Percentiles rank a stretch among this genome's conserved stretches.
phyloP scores from a whole-genome alignment of 2,888 invertebrate genomes.

The Agonopterix subpropinquella region DNA sequence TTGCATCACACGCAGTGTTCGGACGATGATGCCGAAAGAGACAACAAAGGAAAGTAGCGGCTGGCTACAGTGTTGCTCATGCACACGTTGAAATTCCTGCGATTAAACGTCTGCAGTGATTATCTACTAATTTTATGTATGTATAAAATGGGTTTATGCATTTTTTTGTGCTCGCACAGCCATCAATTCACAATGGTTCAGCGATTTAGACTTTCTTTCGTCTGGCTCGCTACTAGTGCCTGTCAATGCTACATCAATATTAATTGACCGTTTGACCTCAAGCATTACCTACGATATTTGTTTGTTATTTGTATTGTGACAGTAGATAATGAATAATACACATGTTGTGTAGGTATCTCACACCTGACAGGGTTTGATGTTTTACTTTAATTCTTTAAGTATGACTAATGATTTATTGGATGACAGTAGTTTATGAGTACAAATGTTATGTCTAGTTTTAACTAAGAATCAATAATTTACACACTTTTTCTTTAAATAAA shows the following conservation, averaged over 20 bases:
- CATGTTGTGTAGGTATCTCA: neutral
- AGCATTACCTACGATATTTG: conserved; percentile 26
- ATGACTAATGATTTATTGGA: too few species aligned
- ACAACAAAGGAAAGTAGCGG: conserved; percentile 41
- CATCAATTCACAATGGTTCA: conserved; percentile 11
- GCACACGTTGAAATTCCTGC: conserved; percentile 16
- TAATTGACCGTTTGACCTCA: conserved; percentile 44
- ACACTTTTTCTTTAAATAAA: too few species aligned
- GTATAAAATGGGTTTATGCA: conserved; percentile 6
- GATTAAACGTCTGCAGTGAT: conserved; percentile 11
- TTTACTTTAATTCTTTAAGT: too few species aligned
- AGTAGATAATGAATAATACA: conserved; percentile 25
- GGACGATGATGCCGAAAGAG: conserved; percentile 38
- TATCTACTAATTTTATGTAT: conserved; percentile 4
- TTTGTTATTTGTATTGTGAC: conserved; percentile 32
- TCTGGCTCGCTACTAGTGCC: too few species aligned
- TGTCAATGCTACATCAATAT: conserved; percentile 20
- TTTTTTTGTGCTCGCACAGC: conserved; percentile 8
- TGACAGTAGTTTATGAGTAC: too few species aligned
- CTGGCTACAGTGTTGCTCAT: conserved; percentile 16
- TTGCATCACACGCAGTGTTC: conserved; percentile 33
- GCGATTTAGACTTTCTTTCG: too few species aligned
- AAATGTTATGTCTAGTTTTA: too few species aligned
- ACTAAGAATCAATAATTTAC: too few species aligned
- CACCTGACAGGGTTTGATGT: too few species aligned